Conservation (phyloP, 2,113 vertebrate genomes). For the Bombycilla garrulus region DNA sequence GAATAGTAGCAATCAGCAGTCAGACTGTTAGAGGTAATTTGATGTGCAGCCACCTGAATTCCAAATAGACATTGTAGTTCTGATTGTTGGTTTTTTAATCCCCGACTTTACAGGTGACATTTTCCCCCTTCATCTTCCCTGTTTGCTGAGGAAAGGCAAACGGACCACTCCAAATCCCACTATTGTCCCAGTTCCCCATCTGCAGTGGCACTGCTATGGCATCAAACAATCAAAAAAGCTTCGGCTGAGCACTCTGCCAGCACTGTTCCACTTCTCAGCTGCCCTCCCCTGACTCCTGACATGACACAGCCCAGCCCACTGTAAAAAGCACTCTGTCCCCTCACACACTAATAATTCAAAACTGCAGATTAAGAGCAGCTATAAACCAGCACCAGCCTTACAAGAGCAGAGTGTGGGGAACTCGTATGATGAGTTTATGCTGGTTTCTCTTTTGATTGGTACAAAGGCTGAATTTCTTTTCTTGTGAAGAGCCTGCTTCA, state of each 20-base stretch:
- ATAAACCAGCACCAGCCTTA: not conserved
- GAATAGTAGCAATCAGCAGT: constrained; percentile 21
- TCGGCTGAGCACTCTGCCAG: not conserved
- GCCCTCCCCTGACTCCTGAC: not conserved
- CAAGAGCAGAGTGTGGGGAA: not conserved
- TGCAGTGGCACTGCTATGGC: not conserved
- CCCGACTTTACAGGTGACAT: not conserved
- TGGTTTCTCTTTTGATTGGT: not conserved
- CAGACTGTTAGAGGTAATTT: not conserved
- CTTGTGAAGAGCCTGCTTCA: not conserved
- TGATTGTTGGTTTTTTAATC: not conserved
- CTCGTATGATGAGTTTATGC: rapidly evolving
- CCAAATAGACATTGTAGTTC: not conserved
- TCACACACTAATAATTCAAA: not conserved
- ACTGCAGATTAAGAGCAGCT: not conserved
- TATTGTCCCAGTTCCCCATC: not conserved
- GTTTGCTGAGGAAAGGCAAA: not conserved
- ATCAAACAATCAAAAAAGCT: not conserved
- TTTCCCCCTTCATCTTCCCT: not conserved
- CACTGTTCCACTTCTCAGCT: not conserved
- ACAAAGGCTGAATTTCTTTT: not conserved
- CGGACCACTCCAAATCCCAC: not conserved
- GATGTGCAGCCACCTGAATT: not conserved
- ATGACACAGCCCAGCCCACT: not conserved
- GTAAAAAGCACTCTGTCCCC: not conserved